Evolutionary conservation across 2,797 vertebrate genomes (phyloP).

Genomic region (Poeciliopsis infans): DNA sequence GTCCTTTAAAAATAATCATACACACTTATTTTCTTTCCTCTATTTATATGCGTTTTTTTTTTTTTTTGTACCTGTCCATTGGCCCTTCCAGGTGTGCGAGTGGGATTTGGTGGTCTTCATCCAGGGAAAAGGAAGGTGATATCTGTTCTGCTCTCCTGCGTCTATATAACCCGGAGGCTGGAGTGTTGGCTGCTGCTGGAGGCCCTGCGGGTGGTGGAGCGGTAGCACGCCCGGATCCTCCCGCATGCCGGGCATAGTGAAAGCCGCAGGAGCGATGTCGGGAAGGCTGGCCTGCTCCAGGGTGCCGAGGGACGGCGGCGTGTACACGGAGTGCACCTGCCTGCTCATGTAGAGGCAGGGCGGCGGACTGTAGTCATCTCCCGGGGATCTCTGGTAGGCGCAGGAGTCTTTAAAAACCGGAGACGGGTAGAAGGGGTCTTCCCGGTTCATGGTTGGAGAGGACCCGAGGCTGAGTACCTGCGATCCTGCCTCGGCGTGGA

Average conservation of each 20-base stretch:
- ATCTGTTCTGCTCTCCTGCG: constrained; percentile 80
- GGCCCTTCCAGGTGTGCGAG: constrained; percentile 91
- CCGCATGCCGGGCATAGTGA: constrained; percentile 84
- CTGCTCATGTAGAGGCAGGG: constrained; percentile 95
- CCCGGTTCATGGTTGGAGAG: constrained; percentile 89
- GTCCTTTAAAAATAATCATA: background rate
- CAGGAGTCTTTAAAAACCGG: constrained; percentile 95
- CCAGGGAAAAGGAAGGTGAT: constrained; percentile 94
- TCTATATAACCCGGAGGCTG: constrained; percentile 84
- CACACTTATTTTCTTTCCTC: background rate
- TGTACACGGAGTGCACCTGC: constrained; percentile 86
- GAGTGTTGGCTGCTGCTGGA: constrained; percentile 80
- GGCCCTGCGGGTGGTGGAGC: constrained; percentile 83
- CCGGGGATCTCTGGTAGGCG: constrained; percentile 87
- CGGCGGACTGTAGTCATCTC: constrained; percentile 91
- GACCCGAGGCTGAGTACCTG: constrained; percentile 48
- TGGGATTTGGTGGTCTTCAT: constrained; percentile 99
- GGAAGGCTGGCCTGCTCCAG: constrained; percentile 88
- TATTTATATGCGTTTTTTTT: background rate
- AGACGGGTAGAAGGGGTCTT: constrained; percentile 89
- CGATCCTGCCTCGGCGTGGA: constrained; percentile 51
- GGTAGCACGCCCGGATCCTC: constrained; percentile 87
- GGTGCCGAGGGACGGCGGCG: constrained; percentile 79
- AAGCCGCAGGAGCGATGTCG: constrained; percentile 87
- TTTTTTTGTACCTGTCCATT: constrained; percentile 90